phyloP scores from a whole-genome alignment of 2,797 vertebrate species.

The Cyclopterus lumpus region DNA sequence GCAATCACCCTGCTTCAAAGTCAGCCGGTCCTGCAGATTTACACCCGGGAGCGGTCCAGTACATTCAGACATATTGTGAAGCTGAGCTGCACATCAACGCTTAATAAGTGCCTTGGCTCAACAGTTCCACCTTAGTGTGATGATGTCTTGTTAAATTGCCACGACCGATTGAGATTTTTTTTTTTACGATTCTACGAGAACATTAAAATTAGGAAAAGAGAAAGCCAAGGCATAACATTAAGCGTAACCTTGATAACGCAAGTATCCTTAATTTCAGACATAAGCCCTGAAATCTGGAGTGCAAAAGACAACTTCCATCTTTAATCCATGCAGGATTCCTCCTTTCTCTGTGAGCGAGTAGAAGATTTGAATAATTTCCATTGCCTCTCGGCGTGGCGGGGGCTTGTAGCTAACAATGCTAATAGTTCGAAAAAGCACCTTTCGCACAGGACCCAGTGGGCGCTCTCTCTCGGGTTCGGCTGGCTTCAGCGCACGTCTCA shows the following conservation, averaged over 20 bases:
- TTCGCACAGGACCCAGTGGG: too few relatives aligned
- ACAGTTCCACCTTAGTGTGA: neutral
- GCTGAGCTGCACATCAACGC: constrained; percentile 18
- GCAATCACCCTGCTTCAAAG: constrained; percentile 27
- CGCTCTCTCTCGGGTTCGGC: too few relatives aligned
- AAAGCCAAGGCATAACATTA: neutral
- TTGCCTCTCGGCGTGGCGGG: neutral
- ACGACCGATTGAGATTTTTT: neutral
- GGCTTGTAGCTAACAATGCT: neutral
- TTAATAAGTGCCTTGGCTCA: neutral
- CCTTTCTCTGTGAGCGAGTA: neutral
- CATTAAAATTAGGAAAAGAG: neutral
- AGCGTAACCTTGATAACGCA: too few relatives aligned
- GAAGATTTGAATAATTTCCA: neutral
- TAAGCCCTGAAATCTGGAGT: neutral
- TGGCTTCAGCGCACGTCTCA: too few relatives aligned
- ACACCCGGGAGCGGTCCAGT: neutral
- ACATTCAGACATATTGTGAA: constrained; percentile 1
- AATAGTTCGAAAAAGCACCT: too few relatives aligned
- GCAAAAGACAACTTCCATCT: neutral
- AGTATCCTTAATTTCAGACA: neutral
- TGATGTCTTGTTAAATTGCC: neutral
- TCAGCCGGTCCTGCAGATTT: constrained; percentile 29
- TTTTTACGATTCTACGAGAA: neutral
- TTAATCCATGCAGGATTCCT: neutral